A percentile compares a stretch with the other conserved stretches of the same genome.
These are phyloP conservation scores for Diploscapter pachys DNA, from an alignment of 1,140 invertebrate species.

Conservation along the genomic window DNA sequence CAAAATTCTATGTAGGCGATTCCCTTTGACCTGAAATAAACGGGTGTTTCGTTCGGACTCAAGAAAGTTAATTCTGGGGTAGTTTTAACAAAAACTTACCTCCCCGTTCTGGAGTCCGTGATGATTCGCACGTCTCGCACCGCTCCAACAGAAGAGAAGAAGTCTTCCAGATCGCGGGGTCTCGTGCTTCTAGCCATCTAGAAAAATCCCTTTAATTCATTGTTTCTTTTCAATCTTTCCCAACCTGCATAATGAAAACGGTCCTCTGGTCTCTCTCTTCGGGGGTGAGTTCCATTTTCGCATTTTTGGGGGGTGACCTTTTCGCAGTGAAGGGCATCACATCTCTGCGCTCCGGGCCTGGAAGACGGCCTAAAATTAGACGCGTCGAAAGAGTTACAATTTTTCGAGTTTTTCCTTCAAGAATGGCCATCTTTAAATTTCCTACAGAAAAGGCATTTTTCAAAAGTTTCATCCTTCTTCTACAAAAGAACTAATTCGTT, in stretches of 20 bases:
- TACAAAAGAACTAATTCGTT: no score
- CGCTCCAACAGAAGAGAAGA: slow-evolving; percentile 97
- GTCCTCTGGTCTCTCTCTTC: slow-evolving; percentile 97
- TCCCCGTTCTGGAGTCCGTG: slow-evolving; percentile 94
- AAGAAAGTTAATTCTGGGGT: not conserved
- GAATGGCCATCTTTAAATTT: no score
- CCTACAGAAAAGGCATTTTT: no score
- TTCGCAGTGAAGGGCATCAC: slow-evolving; percentile 58
- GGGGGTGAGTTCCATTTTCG: slow-evolving; percentile 73
- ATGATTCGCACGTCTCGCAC: slow-evolving; percentile 96
- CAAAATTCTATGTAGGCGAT: slow-evolving; percentile 99
- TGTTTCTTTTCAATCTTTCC: no score
- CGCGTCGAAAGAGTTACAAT: no score
- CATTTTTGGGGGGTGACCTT: slow-evolving; percentile 48
- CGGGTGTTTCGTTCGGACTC: no score
- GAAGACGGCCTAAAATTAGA: slow-evolving; percentile 42
- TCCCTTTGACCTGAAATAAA: slow-evolving; percentile 63
- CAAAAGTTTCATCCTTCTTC: no score
- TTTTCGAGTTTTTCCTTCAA: no score
- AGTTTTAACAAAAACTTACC: slow-evolving; percentile 72
- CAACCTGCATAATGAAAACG: slow-evolving; percentile 92
- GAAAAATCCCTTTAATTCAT: slow-evolving; percentile 24
- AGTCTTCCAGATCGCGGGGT: slow-evolving; percentile 93
- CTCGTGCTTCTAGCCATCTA: slow-evolving; percentile 80
- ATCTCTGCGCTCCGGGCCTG: slow-evolving; percentile 56